phyloP scores from a whole-genome alignment of 1,140 invertebrate genomes.

The Eulimnadia texana region DNA sequence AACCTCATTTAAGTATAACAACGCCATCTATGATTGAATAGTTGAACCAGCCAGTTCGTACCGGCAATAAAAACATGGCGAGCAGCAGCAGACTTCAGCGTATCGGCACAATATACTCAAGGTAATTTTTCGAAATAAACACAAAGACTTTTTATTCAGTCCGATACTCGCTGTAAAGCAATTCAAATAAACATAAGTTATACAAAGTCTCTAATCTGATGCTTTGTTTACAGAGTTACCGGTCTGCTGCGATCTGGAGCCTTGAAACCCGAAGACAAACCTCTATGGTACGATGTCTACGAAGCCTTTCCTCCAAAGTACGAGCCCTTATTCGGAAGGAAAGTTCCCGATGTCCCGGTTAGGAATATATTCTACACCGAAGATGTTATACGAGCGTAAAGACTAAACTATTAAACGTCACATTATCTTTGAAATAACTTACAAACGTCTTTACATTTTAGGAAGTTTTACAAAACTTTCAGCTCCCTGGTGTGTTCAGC shows the following conservation, averaged over 20 bases:
- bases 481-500: slow-evolving; percentile 16
- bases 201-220: background rate
- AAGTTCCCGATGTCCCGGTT: slow-evolving; percentile 39
- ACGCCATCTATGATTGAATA: too few species aligned
- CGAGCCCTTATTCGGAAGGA: slow-evolving; percentile 54
- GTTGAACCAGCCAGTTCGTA: too few species aligned
- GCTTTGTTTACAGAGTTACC: slow-evolving; percentile 40
- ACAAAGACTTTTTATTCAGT: background rate
- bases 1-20: too few species aligned
- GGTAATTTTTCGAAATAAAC: background rate
- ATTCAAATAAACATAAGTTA: background rate
- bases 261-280: slow-evolving; percentile 56
- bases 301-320: slow-evolving; percentile 66
- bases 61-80: background rate
- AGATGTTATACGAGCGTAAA: slow-evolving; percentile 59
- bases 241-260: slow-evolving; percentile 58
- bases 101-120: background rate
- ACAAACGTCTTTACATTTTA: slow-evolving; percentile 11
- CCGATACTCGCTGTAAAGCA: background rate
- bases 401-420: slow-evolving; percentile 14
- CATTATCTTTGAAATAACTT: background rate
- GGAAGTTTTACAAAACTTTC: slow-evolving; percentile 21
- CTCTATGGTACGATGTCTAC: slow-evolving; percentile 82
- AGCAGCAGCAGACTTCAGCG: background rate
- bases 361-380: slow-evolving; percentile 67